Evolutionary conservation across 2,888 invertebrate genomes (phyloP), one percentile per base, ranked within the genome.

Genomic region (Prenolepis imparis): DNA sequence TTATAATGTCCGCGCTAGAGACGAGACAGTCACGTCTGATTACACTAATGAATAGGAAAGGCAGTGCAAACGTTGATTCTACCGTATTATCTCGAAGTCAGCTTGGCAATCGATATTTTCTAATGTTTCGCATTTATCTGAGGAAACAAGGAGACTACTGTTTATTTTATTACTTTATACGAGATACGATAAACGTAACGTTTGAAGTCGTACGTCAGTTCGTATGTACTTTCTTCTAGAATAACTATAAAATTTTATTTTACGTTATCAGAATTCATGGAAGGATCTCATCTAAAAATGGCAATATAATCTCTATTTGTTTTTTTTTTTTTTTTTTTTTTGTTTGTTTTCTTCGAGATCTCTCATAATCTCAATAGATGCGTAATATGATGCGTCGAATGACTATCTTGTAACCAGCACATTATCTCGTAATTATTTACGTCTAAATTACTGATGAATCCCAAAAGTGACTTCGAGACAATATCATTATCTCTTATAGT

Each of bases 11-110:
- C 88, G 84, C 85, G 82, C 81, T 80, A 88, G 86, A 87, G 88
- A 86, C 87, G 81, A 88, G 88, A 90, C 88, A 89, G 88, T 86
- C 86, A 84, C 78, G 86, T 89, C 87, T 72, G 77, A 87, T 88
- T 89, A 89, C 86, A 86, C 86, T 86, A 90, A 88, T 85, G 83
- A 90, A 88, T 88, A 89, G 88, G 87, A 90, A 88, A 93, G 93
- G 93, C 93, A 93, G 93, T 93, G 93, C 91, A 92, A 93, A 91
- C 92, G 87, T 92, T 87, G 90, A 92, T 88, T 90, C 90, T 89
- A 91, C 87, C 82, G 82, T 83, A 81, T 89, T 84, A 78, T 70
- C 64, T 67, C 70, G 78, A 86, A 82, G 84, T 83, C 83, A 77
- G 21, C 61, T 41, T 82, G 55, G 12, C 3, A 44, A 41, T 75